Percentiles rank a stretch among this genome's conserved stretches.
phyloP scores from a whole-genome alignment of 2,113 vertebrate genomes.

The Malurus melanocephalus region DNA sequence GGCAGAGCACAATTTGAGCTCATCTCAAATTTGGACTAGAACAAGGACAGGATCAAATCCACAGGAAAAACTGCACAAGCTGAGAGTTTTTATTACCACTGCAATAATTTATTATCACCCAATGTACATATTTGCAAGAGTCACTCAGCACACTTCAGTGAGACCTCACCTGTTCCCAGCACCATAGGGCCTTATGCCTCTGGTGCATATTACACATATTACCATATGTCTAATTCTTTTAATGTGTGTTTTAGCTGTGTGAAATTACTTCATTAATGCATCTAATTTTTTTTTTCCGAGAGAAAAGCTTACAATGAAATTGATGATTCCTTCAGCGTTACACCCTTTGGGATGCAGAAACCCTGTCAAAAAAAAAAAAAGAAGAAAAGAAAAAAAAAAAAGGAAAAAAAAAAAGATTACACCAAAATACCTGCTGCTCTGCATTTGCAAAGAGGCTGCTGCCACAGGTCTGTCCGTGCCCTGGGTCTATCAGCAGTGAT shows the following conservation, averaged over 20 bases:
- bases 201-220: neutral
- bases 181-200: neutral
- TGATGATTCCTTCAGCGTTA: neutral
- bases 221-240: neutral
- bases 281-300: neutral
- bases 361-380: no score
- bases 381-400: no score
- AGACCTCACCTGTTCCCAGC: neutral
- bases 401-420: no score
- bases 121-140: neutral
- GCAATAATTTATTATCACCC: neutral
- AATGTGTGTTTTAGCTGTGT: neutral
- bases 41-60: neutral
- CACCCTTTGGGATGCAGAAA: neutral
- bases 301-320: neutral
- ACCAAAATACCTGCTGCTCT: neutral
- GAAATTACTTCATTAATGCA: neutral
- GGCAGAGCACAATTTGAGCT: neutral
- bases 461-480: neutral
- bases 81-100: neutral
- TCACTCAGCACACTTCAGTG: neutral
- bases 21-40: neutral
- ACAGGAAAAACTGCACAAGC: neutral
- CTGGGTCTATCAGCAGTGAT: neutral
- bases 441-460: neutral